These are phyloP conservation scores for Tarsius wallacei DNA, from an alignment of 2,797 vertebrate genomes.

Conservation along the genomic window DNA sequence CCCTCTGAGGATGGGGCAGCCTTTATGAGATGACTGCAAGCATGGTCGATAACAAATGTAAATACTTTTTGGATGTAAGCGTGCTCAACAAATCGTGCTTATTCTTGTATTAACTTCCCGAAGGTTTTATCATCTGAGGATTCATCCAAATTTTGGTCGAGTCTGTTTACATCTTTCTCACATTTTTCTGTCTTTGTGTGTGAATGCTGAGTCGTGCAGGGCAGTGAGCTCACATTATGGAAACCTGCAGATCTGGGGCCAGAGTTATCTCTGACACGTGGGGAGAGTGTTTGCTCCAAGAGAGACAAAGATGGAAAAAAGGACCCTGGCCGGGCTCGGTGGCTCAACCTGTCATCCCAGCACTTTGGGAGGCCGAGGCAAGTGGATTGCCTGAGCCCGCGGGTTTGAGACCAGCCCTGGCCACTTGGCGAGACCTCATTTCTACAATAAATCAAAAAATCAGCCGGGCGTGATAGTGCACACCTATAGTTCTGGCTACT, in stretches of 20 bases:
- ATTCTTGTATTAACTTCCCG: not conserved
- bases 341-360: too few relatives aligned
- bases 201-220: not conserved
- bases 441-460: too few relatives aligned
- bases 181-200: not conserved
- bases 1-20: not conserved
- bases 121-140: not conserved
- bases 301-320: not conserved
- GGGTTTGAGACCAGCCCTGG: too few relatives aligned
- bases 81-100: not conserved
- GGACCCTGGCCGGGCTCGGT: too few relatives aligned
- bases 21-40: not conserved
- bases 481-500: too few relatives aligned
- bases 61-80: not conserved
- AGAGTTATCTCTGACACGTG: not conserved
- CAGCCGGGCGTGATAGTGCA: too few relatives aligned
- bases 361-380: too few relatives aligned
- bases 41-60: not conserved
- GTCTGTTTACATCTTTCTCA: conserved; percentile 1
- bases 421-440: too few relatives aligned
- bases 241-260: not conserved
- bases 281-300: not conserved
- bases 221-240: not conserved
- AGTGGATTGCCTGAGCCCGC: too few relatives aligned
- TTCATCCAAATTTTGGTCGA: not conserved